These are phyloP conservation scores for Gymnobelideus leadbeateri DNA, from an alignment of 2,113 vertebrate species.

Conservation along the genomic window DNA sequence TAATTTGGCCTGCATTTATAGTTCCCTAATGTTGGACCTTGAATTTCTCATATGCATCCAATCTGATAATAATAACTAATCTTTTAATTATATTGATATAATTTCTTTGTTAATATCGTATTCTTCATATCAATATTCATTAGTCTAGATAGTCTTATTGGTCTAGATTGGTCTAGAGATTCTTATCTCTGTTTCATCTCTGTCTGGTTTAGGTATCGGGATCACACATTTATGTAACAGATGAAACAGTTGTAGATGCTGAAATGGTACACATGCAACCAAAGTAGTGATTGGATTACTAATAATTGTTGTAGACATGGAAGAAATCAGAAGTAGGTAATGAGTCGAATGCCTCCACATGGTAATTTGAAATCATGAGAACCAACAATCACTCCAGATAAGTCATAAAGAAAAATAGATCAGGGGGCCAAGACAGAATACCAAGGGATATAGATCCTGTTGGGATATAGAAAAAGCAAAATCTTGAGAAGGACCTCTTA, in stretches of 20 bases:
- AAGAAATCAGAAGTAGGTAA: neutral
- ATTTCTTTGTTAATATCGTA: neutral
- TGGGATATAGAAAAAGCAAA: neutral
- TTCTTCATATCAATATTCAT: neutral
- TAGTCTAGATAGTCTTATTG: neutral
- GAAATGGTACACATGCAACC: neutral
- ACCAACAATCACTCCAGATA: neutral
- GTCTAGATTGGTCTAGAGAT: neutral
- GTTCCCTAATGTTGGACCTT: neutral
- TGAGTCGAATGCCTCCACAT: neutral
- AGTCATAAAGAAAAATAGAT: neutral
- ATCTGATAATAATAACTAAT: neutral
- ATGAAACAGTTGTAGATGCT: neutral
- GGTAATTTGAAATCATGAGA: neutral
- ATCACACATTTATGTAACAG: neutral
- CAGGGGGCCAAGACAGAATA: neutral
- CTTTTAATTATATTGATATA: neutral
- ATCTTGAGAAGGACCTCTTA: neutral
- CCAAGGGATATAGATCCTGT: neutral
- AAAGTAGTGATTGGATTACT: neutral
- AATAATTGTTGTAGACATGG: neutral
- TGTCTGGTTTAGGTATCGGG: neutral
- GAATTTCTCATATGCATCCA: neutral
- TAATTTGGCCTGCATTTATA: neutral
- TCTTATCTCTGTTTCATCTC: neutral